Evolutionary conservation across 1,140 invertebrate species (phyloP).

Genomic region (Ostrea edulis): DNA sequence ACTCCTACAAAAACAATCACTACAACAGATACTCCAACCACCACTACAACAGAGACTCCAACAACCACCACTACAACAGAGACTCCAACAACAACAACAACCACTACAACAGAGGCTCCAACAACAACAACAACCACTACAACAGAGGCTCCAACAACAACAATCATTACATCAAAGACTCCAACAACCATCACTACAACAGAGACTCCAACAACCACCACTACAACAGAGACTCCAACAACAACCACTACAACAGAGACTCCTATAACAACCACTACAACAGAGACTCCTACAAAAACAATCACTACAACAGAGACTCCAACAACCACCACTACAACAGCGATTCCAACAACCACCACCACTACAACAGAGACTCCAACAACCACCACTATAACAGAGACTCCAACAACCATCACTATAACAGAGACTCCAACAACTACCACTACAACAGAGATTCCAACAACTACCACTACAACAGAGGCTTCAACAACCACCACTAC

Average conservation of each 20-base stretch:
- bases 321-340: background rate
- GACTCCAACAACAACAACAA: background rate
- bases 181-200: background rate
- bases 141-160: background rate
- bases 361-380: background rate
- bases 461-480: background rate
- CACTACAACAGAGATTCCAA: background rate
- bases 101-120: no score
- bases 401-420: background rate
- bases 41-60: background rate
- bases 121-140: background rate
- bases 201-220: background rate
- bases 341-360: background rate
- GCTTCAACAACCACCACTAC: background rate
- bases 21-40: background rate
- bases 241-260: background rate
- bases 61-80: background rate
- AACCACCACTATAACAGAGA: background rate
- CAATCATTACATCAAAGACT: background rate
- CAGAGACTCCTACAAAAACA: background rate
- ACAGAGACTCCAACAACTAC: background rate
- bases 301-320: background rate
- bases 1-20: background rate
- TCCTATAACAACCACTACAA: background rate
- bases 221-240: background rate